A percentile compares a stretch with the other conserved stretches of the same genome.
phyloP scores from a whole-genome alignment of 1,140 invertebrate species.

The Drosophila ambigua region DNA sequence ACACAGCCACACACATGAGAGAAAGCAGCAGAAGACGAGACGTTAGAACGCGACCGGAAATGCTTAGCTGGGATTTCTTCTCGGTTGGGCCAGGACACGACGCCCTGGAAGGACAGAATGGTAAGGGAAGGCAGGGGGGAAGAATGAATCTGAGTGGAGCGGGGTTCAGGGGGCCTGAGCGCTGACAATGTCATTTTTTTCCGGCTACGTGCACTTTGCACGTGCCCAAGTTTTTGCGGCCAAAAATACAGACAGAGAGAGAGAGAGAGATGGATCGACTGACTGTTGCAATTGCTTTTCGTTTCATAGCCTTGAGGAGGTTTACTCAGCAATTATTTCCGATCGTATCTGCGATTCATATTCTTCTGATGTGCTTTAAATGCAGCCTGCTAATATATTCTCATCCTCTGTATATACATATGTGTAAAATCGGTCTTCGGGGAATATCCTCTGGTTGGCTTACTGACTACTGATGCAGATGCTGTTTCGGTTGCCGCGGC shows the following conservation, averaged over 20 bases:
- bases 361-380: no score
- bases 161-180: constrained; percentile 39
- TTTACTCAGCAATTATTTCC: background rate
- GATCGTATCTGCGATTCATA: no score
- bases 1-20: constrained; percentile 2
- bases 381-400: no score
- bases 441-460: no score
- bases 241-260: background rate
- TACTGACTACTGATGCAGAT: no score
- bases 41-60: constrained; percentile 66
- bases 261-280: background rate
- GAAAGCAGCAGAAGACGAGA: constrained; percentile 9
- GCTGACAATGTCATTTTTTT: constrained; percentile 81
- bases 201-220: constrained; percentile 73
- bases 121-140: background rate
- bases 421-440: no score
- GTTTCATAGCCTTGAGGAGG: no score
- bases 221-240: constrained; percentile 52
- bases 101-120: background rate
- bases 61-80: constrained; percentile 77
- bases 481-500: no score
- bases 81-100: constrained; percentile 17
- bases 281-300: constrained; percentile 7
- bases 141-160: background rate
- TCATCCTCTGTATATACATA: no score